Evolutionary conservation across 2,888 invertebrate species (phyloP), one percentile per base, ranked within the genome.

Genomic region (Drosophila prolongata): DNA sequence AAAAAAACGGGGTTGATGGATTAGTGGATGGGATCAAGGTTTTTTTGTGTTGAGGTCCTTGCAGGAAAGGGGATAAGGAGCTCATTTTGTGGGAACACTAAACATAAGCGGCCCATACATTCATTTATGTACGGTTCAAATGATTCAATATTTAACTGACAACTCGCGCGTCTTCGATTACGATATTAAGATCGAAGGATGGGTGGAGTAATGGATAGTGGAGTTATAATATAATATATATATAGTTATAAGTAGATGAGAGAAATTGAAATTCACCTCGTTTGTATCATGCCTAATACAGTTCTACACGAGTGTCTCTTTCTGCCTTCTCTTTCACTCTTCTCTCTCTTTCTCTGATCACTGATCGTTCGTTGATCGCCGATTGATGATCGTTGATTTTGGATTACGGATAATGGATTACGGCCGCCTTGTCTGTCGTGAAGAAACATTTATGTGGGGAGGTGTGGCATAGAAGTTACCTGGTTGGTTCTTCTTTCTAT

Each of bases 201-300:
- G 38, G 53, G 34, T 13, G 38, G 43, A 14, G 6, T 43, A n/a
- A 62, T 57, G 55, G 47, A 14, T 49, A n/a, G 40, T 46, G 34
- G 44, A 56, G 19, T 55, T 61, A 57, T 65, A 47, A 30, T 47
- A 47, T n/a, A 27, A 27, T 27, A 47, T 47, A 38, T n/a, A 27
- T 27, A 47, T 47, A 38, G 37, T 43, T 65, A 68, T 50, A 53
- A n/a, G 46, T 54, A 57, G 54, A 55, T 53, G 79, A 78, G 79
- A 85, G 64, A 75, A 76, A 80, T 76, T 58, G 59, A 86, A 83
- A 83, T 80, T 83, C 86, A 86, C 83, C 86, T 82, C 79, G 79
- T 77, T 35, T 54, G 35, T 56, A 1, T 79, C 79, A 75, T 77
- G 77, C 69, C 62, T 68, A 64, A 67, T 56, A 62, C 78, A 68